Percentiles rank a stretch among this genome's conserved stretches.
Conservation (phyloP, 2,113 vertebrate species). For the Lanius collurio region DNA sequence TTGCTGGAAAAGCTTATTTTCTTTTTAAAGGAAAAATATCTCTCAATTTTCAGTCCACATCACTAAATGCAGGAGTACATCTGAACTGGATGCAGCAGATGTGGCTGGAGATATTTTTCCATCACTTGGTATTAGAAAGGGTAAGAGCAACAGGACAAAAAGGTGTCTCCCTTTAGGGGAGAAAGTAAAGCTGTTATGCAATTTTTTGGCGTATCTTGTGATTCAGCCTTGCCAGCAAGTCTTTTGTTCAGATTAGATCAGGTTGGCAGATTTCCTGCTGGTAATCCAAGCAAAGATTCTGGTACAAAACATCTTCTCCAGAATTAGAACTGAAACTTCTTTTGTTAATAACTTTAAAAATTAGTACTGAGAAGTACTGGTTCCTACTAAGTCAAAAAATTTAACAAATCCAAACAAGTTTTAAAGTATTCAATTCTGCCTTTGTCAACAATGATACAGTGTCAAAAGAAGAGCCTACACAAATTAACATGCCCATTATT, state of each 20-base stretch:
- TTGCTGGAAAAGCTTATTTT: not conserved
- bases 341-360: not conserved
- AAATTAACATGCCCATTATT: not conserved
- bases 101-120: not conserved
- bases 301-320: not conserved
- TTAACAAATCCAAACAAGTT: not conserved
- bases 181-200: not conserved
- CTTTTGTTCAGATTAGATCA: not conserved
- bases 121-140: not conserved
- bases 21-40: not conserved
- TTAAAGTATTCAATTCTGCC: not conserved
- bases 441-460: not conserved
- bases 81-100: not conserved
- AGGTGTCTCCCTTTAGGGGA: not conserved
- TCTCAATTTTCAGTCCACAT: not conserved
- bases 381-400: not conserved
- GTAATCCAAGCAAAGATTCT: not conserved
- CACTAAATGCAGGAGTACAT: not conserved
- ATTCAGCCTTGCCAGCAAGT: not conserved
- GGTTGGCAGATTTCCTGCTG: not conserved
- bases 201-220: not conserved
- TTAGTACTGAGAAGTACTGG: not conserved
- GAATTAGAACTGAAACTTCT: not conserved
- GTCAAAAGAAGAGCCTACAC: not conserved
- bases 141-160: not conserved